Percentiles rank a stretch among this genome's conserved stretches.
phyloP scores from a whole-genome alignment of 2,113 vertebrate genomes.

The Carlito syrichta region DNA sequence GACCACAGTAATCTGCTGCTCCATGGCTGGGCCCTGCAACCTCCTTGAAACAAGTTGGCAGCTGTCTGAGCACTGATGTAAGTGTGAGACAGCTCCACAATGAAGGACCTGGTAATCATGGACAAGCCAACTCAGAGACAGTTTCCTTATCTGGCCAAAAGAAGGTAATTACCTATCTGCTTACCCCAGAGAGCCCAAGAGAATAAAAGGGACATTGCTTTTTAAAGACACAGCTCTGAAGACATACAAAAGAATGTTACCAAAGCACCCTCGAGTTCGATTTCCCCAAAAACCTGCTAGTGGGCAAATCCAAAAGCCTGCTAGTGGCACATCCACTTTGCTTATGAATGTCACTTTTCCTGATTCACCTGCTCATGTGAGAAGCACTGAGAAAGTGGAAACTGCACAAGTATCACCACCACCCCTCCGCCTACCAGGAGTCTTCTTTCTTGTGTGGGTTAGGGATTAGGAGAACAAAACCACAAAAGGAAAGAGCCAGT shows the following conservation, averaged over 20 bases:
- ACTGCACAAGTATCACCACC: not conserved
- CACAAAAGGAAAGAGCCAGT: not conserved
- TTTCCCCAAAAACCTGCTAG: not conserved
- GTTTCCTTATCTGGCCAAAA: not conserved
- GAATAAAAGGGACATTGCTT: not conserved
- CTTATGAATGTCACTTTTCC: not conserved
- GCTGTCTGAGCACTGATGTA: not conserved
- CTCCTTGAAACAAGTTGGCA: not conserved
- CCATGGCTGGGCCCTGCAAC: not conserved
- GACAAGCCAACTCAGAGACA: not conserved
- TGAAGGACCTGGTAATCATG: not conserved
- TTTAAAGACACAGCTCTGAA: not conserved
- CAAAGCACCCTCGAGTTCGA: not conserved
- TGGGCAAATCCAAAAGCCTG: not conserved
- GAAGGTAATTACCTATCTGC: not conserved
- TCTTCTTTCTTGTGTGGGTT: not conserved
- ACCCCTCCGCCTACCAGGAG: not conserved
- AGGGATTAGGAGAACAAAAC: not conserved
- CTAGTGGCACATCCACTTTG: too few relatives aligned
- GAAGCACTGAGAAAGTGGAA: not conserved
- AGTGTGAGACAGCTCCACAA: not conserved
- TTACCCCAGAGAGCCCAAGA: not conserved
- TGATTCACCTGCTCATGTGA: not conserved
- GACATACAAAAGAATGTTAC: not conserved
- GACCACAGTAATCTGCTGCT: not conserved